phyloP scores from a whole-genome alignment of 2,113 vertebrate species.

The Indicator maculatus region DNA sequence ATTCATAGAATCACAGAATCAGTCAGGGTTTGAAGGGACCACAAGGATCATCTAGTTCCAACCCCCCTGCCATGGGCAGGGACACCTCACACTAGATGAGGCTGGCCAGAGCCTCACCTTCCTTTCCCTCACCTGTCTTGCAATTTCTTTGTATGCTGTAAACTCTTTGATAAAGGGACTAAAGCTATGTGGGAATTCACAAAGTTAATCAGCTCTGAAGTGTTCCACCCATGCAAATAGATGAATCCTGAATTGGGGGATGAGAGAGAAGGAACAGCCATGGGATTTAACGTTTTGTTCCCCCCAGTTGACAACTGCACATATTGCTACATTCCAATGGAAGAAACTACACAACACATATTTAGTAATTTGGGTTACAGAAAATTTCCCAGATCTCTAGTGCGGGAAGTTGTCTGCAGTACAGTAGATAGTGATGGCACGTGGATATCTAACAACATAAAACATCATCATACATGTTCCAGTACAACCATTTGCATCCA shows the following conservation, averaged over 20 bases:
- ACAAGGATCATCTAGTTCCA: too few relatives aligned
- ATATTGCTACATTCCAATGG: neutral
- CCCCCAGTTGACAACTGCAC: neutral
- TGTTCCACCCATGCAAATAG: constrained; percentile 45
- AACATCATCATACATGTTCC: neutral
- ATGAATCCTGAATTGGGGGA: neutral
- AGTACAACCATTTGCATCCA: neutral
- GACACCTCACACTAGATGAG: too few relatives aligned
- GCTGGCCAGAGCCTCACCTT: too few relatives aligned
- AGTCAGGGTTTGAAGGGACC: too few relatives aligned
- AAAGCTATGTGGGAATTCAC: constrained; percentile 28
- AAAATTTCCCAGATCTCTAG: neutral
- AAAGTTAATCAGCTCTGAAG: neutral
- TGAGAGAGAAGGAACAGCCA: neutral
- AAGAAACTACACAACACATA: neutral
- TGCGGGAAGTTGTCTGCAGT: neutral
- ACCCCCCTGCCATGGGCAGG: too few relatives aligned
- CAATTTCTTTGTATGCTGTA: neutral
- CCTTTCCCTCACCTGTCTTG: neutral
- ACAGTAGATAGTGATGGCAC: neutral
- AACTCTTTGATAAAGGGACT: constrained; percentile 25
- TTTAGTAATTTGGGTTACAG: neutral
- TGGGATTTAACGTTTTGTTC: neutral
- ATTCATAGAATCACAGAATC: neutral
- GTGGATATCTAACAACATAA: neutral